Conservation (phyloP, 2,888 invertebrate genomes). For the Smittia aterrima region DNA sequence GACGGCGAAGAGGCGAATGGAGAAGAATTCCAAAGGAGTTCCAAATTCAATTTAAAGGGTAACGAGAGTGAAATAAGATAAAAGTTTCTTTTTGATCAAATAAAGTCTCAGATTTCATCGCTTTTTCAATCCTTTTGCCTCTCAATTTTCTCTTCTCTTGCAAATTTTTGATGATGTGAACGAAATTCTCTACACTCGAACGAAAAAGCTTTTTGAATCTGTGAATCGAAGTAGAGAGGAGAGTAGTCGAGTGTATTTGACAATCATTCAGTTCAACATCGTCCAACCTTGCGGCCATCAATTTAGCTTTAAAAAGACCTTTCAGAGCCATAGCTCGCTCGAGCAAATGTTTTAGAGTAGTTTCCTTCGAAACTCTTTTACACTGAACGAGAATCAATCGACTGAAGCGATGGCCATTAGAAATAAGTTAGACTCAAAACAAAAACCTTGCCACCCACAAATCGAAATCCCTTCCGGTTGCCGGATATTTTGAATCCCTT, state of each 20-base stretch:
- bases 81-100: constrained; percentile 27
- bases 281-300: not conserved
- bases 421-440: constrained; percentile 25
- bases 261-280: not conserved
- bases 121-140: constrained; percentile 2
- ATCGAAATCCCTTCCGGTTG: constrained; percentile 32
- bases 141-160: not conserved
- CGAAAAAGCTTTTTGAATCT: not conserved
- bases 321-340: too few species aligned
- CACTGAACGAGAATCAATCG: not conserved
- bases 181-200: not conserved
- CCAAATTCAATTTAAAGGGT: constrained; percentile 40
- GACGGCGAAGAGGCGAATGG: not conserved
- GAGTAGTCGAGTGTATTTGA: not conserved
- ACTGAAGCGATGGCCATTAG: constrained; percentile 12
- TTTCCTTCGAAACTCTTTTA: not conserved
- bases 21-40: constrained; percentile 9
- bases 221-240: not conserved
- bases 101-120: constrained; percentile 40
- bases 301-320: not conserved
- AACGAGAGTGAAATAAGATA: constrained; percentile 9
- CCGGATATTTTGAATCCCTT: constrained; percentile 37
- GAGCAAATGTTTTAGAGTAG: not conserved
- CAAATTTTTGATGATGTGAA: constrained; percentile 14
- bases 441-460: constrained; percentile 1